Evolutionary conservation across 1,140 invertebrate genomes (phyloP).

Genomic region (Megathymus violae): DNA sequence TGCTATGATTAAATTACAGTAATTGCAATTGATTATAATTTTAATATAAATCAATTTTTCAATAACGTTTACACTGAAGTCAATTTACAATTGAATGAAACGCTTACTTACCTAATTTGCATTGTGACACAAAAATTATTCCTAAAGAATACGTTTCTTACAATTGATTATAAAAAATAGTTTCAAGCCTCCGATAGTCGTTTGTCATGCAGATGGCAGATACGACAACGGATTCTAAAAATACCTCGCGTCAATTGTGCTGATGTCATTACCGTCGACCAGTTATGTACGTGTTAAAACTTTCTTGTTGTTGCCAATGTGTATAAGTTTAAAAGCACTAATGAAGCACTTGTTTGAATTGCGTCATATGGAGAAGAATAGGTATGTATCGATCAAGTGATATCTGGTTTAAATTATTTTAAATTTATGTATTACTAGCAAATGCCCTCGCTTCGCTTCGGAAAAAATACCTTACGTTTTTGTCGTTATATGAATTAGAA

Average conservation of each 20-base stretch:
- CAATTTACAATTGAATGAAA: no score
- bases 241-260: neutral
- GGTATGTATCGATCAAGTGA: no score
- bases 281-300: constrained; percentile 17
- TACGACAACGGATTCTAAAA: neutral
- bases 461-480: no score
- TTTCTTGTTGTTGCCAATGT: constrained; percentile 25
- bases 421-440: no score
- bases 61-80: no score
- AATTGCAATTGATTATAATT: no score
- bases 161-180: neutral
- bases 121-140: neutral
- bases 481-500: no score
- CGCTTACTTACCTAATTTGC: neutral
- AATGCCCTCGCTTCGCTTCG: no score
- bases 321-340: constrained; percentile 10
- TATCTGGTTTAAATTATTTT: no score
- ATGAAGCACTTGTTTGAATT: constrained; percentile 18
- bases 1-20: no score
- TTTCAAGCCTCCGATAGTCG: constrained; percentile 2
- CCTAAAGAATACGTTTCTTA: neutral
- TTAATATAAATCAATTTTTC: no score
- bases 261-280: constrained; percentile 19
- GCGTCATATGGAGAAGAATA: no score
- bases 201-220: constrained; percentile 9